Conservation (phyloP, 2,797 vertebrate genomes). For the Manis crassicaudata region DNA sequence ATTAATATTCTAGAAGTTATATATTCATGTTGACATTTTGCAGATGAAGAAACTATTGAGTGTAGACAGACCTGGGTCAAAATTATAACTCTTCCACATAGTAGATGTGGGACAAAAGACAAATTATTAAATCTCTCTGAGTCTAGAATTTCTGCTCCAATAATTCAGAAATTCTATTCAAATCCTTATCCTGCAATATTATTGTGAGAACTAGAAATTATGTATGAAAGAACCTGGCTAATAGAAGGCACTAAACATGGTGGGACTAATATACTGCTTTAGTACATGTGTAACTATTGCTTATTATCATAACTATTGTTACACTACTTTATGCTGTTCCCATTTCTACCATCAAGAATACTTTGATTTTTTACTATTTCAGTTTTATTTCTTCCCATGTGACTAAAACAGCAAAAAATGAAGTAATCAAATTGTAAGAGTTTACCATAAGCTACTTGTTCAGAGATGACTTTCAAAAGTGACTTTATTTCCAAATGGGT, state of each 20-base stretch:
- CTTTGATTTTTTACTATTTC: not conserved
- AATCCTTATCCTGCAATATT: not conserved
- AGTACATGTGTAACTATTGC: not conserved
- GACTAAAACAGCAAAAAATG: not conserved
- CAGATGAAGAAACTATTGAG: not conserved
- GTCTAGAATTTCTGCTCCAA: not conserved
- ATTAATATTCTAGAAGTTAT: not conserved
- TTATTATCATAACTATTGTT: not conserved
- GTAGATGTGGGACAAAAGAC: not conserved
- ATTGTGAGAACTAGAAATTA: not conserved
- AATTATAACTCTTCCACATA: not conserved
- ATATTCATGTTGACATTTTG: not conserved
- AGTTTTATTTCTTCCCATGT: not conserved
- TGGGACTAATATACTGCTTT: not conserved
- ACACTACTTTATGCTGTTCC: not conserved
- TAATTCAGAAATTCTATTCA: not conserved
- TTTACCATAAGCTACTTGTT: not conserved
- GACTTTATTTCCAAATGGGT: slow-evolving; percentile 32
- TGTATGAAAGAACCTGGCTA: not conserved
- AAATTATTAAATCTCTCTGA: not conserved
- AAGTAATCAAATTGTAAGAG: not conserved
- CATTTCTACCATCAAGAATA: not conserved
- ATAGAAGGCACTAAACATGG: not conserved
- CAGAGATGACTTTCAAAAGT: slow-evolving; percentile 17
- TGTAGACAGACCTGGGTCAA: not conserved